Conservation (phyloP, 2,888 invertebrate species). For the Rhamnusium bicolor region DNA sequence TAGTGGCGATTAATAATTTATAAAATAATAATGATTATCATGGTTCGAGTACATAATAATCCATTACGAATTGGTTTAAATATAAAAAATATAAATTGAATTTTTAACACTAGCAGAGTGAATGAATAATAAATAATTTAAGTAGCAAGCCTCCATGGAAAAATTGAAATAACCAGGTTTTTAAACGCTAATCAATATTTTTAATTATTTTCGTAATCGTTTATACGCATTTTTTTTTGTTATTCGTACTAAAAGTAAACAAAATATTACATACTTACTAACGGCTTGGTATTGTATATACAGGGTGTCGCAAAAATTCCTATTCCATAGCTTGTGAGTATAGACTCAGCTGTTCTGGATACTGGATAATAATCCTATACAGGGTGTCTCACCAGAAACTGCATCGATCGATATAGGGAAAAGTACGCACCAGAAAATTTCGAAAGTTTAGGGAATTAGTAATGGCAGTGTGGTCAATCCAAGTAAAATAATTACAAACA, state of each 20-base stretch:
- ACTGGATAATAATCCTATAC: too few relatives aligned
- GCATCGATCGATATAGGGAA: too few relatives aligned
- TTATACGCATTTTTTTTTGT: background rate
- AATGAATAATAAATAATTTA: background rate
- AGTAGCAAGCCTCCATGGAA: background rate
- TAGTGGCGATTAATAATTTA: slow-evolving; percentile 12
- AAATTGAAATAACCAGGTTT: background rate
- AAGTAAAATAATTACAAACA: too few relatives aligned
- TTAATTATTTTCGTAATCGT: background rate
- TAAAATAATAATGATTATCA: slow-evolving; percentile 7
- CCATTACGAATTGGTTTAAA: background rate
- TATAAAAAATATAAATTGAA: slow-evolving; percentile 3
- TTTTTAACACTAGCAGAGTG: background rate
- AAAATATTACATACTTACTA: background rate
- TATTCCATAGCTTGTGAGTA: too few relatives aligned
- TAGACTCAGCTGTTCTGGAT: too few relatives aligned
- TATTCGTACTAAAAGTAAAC: background rate
- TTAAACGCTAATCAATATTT: background rate
- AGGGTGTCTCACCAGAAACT: too few relatives aligned
- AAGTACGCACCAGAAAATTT: too few relatives aligned
- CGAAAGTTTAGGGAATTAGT: too few relatives aligned
- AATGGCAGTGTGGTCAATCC: too few relatives aligned
- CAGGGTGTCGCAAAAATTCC: background rate
- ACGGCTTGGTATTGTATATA: background rate
- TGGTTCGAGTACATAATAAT: slow-evolving; percentile 1